Conservation (phyloP, 2,113 vertebrate genomes). For the Amphiprion percula region DNA sequence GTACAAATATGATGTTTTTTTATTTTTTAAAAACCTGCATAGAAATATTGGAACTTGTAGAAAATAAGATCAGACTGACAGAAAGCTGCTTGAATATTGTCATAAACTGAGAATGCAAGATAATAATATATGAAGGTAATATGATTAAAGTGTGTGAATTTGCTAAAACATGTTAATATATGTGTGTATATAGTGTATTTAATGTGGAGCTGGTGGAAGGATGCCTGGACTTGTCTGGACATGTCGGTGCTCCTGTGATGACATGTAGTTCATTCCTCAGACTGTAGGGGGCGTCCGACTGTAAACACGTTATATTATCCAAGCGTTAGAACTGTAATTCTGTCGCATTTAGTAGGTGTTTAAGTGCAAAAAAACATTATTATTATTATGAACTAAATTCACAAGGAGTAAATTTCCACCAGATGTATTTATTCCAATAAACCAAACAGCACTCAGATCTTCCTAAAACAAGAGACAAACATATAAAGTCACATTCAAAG, state of each 20-base stretch:
- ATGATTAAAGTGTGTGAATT: neutral
- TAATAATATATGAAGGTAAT: neutral
- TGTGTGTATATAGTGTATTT: accelerated
- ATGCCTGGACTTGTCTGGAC: conserved; percentile 57
- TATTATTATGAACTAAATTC: too few relatives aligned
- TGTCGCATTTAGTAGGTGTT: neutral
- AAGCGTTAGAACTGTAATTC: neutral
- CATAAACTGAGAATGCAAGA: neutral
- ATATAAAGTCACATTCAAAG: too few relatives aligned
- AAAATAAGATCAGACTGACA: neutral
- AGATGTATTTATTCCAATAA: too few relatives aligned
- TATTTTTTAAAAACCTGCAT: neutral
- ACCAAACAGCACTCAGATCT: too few relatives aligned
- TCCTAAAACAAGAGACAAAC: too few relatives aligned
- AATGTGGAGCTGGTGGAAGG: neutral
- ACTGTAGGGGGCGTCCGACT: conserved; percentile 29
- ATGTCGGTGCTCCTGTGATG: conserved; percentile 35
- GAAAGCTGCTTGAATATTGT: neutral
- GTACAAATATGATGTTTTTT: conserved; percentile 2
- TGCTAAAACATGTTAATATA: neutral
- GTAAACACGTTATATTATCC: neutral
- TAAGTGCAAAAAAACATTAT: too few relatives aligned
- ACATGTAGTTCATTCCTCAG: conserved; percentile 9
- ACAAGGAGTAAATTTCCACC: too few relatives aligned
- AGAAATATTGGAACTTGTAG: neutral